Evolutionary conservation across 2,797 vertebrate species (phyloP), one percentile per base, ranked within the genome.

Genomic region (Silurus aristotelis): DNA sequence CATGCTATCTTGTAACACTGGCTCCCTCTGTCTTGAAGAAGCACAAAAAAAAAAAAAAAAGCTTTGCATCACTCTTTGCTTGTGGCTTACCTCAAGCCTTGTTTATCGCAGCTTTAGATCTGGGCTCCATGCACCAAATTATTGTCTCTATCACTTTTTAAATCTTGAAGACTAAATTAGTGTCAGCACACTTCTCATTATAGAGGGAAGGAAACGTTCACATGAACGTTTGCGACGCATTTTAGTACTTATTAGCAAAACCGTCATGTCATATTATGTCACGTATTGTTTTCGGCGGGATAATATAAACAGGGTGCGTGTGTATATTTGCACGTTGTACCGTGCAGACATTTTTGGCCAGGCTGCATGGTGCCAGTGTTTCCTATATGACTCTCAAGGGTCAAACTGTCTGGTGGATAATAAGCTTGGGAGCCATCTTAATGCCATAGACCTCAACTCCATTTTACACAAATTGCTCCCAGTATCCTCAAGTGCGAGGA

Each of bases 351-450:
- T 70, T 83, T 77, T 85, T 56, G 52, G 67, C 64, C 63, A 56
- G 85, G 70, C 80, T 63, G 63, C 66, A 31, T 83, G n/a, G 66
- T 82, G 81, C 67, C 83, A 67, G 60, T 77, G 77, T 87, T 84
- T 87, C 85, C 75, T 72, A 87, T 90, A 93, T 90, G 93, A 91
- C 91, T 94, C 90, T 88, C 90, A 89, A 90, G 92, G 91, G 93
- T 95, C 89, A 91, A 88, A 92, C 89, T 92, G 92, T 92, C 89
- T 89, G 87, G 89, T 93, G 91, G 94, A 96, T 95, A 95, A 95
- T 96, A 88, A 95, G 91, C 94, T 92, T 92, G 93, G 91, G 92
- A 93, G 92, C 91, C 91, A 87, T 93, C 90, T 91, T 93, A 93
- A 90, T 92, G 92, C 92, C 93, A 61, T 86, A 91, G 92, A 92